phyloP scores from a whole-genome alignment of 2,113 vertebrate species.

The Odocoileus hemionus region DNA sequence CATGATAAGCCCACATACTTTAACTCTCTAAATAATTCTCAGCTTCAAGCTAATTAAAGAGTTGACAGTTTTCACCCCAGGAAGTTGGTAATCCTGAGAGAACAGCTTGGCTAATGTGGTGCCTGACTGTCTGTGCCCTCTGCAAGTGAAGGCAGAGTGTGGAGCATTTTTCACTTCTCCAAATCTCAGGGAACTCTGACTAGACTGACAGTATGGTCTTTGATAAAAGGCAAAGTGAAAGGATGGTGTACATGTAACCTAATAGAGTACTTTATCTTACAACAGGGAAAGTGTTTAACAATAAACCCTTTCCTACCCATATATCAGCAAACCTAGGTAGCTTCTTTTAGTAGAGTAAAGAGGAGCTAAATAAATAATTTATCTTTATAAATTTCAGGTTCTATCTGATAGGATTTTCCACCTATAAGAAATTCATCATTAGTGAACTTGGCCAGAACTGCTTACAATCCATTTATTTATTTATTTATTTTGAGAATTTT shows the following conservation, averaged over 20 bases:
- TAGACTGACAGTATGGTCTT: neutral
- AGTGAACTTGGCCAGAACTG: neutral
- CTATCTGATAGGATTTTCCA: neutral
- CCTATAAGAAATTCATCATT: neutral
- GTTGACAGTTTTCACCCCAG: neutral
- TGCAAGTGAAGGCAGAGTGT: neutral
- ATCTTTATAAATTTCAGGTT: neutral
- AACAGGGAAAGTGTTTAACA: neutral
- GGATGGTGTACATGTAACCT: neutral
- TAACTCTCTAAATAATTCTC: neutral
- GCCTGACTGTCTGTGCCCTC: neutral
- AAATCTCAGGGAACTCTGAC: neutral
- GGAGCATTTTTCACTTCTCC: neutral
- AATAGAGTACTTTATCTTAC: neutral
- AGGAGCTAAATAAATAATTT: neutral
- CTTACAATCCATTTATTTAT: neutral
- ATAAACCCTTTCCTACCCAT: slow-evolving; percentile 6
- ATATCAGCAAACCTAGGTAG: neutral
- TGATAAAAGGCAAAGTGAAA: neutral
- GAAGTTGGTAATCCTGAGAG: neutral
- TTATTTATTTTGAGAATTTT: neutral
- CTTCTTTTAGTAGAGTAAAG: neutral
- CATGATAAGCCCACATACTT: neutral
- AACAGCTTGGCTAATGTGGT: neutral
- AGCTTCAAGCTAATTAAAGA: neutral